Base-by-base conservation (phyloP, 2,797 vertebrate genomes). In the Mionectes olivaceus region DNA sequence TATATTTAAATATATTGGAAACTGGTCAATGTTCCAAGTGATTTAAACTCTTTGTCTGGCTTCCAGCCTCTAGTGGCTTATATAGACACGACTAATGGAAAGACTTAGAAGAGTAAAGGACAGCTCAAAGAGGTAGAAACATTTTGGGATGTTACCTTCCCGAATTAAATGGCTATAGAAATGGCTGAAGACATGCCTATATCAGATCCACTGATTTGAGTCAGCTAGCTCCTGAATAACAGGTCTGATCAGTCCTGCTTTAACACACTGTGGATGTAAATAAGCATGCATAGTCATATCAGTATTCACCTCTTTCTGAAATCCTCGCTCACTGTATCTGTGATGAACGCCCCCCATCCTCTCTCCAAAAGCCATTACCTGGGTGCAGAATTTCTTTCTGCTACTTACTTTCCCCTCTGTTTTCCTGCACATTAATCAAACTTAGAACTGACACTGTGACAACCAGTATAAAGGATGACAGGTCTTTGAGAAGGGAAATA, bases 391-490 rank as follows among this genome's bases (percentile, higher is more conserved):
- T 93, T 80, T 82, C 39, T 55, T 71, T 79, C 63, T 91, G 37
- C 69, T 76, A 23, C 33, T 76, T 88, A 30, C 65, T 81, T 69
- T 33, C 24, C 27, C 24, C 12, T 83, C 32, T 23, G 1, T 82
- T 91, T 93, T 77, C 71, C 60, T 89, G n/a, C 24, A 64, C 77
- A 33, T 77, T 90, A 90, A 90, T 92, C 71, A 94, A 84, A 71
- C 53, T 87, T 89, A 68, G 46, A 67, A 59, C 11, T 68, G 88
- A 92, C 81, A 86, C 11, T 4, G 15, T 79, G 83, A 90, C 56
- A 92, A 74, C 27, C 22, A 8, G 18, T 63, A 71, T 77, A 80
- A 92, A 83, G 35, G 60, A 89, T 71, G 87, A 61, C 64, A 89
- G 44, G 50, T 75, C 60, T 95, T 91, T 83, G 46, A 89, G 71